Percentiles rank a stretch among this genome's conserved stretches.
phyloP scores from a whole-genome alignment of 2,113 vertebrate species.

The Chloropsis cyanopogon region DNA sequence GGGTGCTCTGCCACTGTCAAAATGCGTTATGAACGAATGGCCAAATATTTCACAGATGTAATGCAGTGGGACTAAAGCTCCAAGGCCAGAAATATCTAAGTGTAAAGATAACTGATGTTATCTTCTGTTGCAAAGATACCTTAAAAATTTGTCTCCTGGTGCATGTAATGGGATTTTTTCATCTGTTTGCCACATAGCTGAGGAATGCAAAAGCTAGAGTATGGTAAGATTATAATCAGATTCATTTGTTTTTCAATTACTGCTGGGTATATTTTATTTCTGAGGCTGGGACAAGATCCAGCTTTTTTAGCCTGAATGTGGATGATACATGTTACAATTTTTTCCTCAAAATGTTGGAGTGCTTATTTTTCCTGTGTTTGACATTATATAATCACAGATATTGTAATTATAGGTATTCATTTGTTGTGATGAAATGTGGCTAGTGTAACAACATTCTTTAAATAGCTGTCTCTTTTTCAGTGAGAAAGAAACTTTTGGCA shows the following conservation, averaged over 20 bases:
- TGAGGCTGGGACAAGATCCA: neutral
- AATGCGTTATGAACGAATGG: neutral
- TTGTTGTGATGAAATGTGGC: neutral
- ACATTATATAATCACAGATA: conserved; percentile 4
- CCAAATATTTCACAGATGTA: neutral
- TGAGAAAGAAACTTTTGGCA: neutral
- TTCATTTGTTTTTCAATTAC: conserved; percentile 19
- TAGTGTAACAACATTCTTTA: neutral
- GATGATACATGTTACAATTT: neutral
- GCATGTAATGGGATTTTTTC: conserved; percentile 3
- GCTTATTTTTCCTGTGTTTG: conserved; percentile 14
- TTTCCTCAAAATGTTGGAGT: neutral
- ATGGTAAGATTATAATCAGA: neutral
- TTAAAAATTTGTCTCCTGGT: neutral
- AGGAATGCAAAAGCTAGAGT: conserved; percentile 1
- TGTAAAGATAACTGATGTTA: neutral
- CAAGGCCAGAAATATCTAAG: neutral
- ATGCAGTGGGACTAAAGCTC: neutral
- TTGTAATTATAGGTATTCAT: neutral
- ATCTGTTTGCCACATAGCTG: neutral
- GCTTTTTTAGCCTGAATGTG: neutral
- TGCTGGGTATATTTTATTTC: conserved; percentile 1
- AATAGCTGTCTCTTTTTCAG: neutral
- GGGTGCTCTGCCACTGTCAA: neutral
- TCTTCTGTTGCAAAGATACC: neutral